phyloP scores from a whole-genome alignment of 2,888 invertebrate genomes.

The Nineta flava region DNA sequence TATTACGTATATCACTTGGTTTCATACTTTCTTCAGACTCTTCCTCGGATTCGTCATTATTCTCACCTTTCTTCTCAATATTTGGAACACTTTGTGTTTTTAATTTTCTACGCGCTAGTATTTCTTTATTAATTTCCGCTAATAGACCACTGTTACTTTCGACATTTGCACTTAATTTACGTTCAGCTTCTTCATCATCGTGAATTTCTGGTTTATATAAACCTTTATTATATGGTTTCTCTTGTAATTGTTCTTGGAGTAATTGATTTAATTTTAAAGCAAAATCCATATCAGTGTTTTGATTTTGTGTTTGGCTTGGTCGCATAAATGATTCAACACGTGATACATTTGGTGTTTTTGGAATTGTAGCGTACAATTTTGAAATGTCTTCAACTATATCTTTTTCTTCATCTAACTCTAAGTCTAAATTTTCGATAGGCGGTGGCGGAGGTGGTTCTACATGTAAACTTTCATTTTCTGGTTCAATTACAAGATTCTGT shows the following conservation, averaged over 20 bases:
- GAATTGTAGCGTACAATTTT: background rate
- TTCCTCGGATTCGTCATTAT: background rate
- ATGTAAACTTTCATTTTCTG: background rate
- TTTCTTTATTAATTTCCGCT: background rate
- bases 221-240: constrained; percentile 1
- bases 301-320: background rate
- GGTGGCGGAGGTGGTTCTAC: background rate
- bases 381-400: background rate
- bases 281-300: background rate
- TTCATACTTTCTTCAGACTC: background rate
- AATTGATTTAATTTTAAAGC: constrained; percentile 1
- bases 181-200: background rate
- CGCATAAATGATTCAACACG: background rate
- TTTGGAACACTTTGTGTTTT: background rate
- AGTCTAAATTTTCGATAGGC: background rate
- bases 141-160: background rate
- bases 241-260: background rate
- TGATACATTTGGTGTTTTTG: constrained; percentile 4
- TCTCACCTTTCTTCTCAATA: background rate
- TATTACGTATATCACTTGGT: background rate
- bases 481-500: too few species aligned
- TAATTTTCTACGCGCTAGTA: background rate
- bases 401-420: background rate
- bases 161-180: background rate
- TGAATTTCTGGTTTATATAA: constrained; percentile 1